Evolutionary conservation across 2,113 vertebrate genomes (phyloP).

Genomic region (Serinus canaria): DNA sequence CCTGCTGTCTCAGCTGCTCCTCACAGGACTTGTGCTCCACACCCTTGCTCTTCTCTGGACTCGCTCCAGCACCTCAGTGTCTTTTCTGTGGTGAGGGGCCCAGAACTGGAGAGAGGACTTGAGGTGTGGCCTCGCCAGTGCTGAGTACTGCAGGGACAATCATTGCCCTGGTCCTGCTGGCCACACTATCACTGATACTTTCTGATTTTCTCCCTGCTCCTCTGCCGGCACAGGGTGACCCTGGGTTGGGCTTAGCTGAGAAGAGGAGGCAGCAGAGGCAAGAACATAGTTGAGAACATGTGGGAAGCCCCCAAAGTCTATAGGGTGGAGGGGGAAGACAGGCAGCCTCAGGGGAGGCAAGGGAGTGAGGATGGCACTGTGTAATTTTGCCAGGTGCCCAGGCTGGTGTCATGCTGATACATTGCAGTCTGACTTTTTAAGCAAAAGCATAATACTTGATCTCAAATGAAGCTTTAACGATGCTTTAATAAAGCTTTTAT

Average conservation of each 20-base stretch:
- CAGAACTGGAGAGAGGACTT: background rate
- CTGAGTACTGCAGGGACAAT: background rate
- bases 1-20: background rate
- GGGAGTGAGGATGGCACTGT: too few relatives aligned
- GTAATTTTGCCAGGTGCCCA: background rate
- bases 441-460: background rate
- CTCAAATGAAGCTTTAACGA: background rate
- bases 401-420: background rate
- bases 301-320: background rate
- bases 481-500: background rate
- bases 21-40: background rate
- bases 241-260: background rate
- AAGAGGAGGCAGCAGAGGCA: background rate
- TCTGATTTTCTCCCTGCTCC: background rate
- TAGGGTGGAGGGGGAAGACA: background rate
- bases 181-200: background rate
- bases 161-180: background rate
- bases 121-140: background rate
- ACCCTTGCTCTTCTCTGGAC: background rate
- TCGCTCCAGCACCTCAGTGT: accelerated
- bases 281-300: background rate
- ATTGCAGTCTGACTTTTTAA: background rate
- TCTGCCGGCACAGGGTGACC: accelerated
- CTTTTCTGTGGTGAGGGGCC: accelerated
- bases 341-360: background rate